Evolutionary conservation across 2,888 invertebrate genomes (phyloP).

Genomic region (Maniola hyperantus): DNA sequence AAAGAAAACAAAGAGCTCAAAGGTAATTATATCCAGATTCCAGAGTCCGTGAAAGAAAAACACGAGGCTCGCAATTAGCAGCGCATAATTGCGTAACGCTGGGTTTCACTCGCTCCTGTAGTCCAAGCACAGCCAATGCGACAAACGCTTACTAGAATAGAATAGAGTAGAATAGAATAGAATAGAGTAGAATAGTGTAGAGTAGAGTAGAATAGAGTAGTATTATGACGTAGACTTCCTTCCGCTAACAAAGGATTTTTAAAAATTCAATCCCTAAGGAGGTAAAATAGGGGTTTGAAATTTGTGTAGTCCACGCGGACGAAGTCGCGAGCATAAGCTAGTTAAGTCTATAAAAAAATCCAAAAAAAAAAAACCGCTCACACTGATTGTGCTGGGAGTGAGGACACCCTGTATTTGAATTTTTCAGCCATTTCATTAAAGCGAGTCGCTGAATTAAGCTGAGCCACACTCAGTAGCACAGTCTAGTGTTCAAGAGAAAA

Average conservation of each 20-base stretch:
- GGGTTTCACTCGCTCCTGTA: slow-evolving; percentile 13
- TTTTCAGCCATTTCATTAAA: slow-evolving; percentile 17
- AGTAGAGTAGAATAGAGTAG: no score
- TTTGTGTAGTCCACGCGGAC: no score
- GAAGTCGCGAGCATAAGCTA: no score
- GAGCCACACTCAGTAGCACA: background rate
- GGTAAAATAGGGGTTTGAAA: no score
- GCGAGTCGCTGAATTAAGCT: slow-evolving; percentile 10
- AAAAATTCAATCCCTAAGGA: no score
- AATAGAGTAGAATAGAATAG: no score
- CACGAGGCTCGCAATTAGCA: slow-evolving; percentile 27
- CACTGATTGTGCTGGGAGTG: no score
- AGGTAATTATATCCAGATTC: slow-evolving; percentile 21
- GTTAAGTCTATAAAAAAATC: no score
- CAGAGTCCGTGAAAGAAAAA: slow-evolving; percentile 31
- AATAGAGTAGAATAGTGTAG: no score
- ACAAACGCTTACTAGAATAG: background rate
- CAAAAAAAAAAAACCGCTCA: background rate
- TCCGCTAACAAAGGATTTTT: no score
- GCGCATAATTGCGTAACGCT: slow-evolving; percentile 27
- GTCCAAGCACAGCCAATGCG: background rate
- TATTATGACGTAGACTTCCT: no score
- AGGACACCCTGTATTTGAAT: slow-evolving; percentile 7
- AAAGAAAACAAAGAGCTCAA: background rate
- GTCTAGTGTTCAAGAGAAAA: background rate